phyloP scores from a whole-genome alignment of 2,113 vertebrate species.

The Empidonax alnorum region DNA sequence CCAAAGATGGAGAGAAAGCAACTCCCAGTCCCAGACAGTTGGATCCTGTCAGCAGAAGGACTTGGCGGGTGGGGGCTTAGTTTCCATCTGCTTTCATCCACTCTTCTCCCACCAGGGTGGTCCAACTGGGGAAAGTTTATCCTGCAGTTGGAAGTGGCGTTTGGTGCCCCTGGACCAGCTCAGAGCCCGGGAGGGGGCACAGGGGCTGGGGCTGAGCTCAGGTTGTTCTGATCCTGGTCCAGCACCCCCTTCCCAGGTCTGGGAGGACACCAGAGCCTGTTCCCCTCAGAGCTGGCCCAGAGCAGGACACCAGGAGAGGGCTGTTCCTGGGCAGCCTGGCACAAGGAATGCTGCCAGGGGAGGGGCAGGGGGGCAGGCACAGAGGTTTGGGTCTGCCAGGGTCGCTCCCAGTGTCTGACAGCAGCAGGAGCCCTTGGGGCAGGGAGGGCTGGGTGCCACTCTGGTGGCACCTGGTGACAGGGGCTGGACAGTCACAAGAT shows the following conservation, averaged over 20 bases:
- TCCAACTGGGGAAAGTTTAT: not conserved
- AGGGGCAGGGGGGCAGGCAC: not conserved
- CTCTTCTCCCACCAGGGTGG: not conserved
- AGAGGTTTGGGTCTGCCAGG: not conserved
- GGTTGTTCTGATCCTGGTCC: not conserved
- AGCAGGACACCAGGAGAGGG: not conserved
- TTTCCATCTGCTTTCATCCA: not conserved
- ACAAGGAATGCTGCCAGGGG: not conserved
- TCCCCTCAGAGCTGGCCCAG: not conserved
- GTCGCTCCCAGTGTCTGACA: not conserved
- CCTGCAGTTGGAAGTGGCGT: not conserved
- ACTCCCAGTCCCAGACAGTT: not conserved
- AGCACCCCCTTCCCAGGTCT: not conserved
- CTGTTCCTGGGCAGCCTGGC: not conserved
- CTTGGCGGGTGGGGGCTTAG: not conserved
- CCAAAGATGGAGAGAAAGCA: not conserved
- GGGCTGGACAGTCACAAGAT: not conserved
- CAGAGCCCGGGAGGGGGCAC: not conserved
- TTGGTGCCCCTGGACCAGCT: not conserved
- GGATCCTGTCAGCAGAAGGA: not conserved
- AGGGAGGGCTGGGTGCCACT: not conserved
- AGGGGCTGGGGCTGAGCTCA: not conserved
- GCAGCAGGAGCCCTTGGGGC: not conserved
- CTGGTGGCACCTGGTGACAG: not conserved
- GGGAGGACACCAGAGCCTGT: not conserved